Evolutionary conservation across 2,113 vertebrate genomes (phyloP).

Genomic region (Arizona elegans): DNA sequence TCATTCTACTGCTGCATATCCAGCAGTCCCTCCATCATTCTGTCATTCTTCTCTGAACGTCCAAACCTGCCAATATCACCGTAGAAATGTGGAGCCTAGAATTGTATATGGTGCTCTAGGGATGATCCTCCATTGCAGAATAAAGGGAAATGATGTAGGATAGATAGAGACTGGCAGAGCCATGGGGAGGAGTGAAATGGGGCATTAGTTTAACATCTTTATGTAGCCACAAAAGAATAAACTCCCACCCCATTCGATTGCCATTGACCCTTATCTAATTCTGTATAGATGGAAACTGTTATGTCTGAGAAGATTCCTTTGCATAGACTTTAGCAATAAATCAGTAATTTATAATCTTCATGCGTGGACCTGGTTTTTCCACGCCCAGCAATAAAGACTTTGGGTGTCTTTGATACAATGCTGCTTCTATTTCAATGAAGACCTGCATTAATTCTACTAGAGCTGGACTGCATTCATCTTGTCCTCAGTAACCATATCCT

Average conservation of each 20-base stretch:
- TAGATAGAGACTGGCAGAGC: background rate
- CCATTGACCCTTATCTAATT: background rate
- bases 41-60: background rate
- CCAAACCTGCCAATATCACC: background rate
- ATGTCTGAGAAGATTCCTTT: background rate
- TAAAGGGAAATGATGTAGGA: background rate
- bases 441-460: background rate
- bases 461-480: background rate
- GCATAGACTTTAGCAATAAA: background rate
- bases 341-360: background rate
- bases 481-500: background rate
- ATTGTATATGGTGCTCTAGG: background rate
- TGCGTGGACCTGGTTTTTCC: background rate
- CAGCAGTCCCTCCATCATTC: background rate
- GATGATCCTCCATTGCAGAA: background rate
- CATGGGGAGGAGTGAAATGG: background rate
- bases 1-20: background rate
- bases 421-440: background rate
- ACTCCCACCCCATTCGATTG: background rate
- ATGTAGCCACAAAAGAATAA: background rate
- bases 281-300: background rate
- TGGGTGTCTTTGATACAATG: background rate
- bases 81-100: background rate
- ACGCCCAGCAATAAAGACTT: background rate
- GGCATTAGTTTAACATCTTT: background rate